Conservation (phyloP, 2,888 invertebrate genomes). For the Andrena trimmerana region DNA sequence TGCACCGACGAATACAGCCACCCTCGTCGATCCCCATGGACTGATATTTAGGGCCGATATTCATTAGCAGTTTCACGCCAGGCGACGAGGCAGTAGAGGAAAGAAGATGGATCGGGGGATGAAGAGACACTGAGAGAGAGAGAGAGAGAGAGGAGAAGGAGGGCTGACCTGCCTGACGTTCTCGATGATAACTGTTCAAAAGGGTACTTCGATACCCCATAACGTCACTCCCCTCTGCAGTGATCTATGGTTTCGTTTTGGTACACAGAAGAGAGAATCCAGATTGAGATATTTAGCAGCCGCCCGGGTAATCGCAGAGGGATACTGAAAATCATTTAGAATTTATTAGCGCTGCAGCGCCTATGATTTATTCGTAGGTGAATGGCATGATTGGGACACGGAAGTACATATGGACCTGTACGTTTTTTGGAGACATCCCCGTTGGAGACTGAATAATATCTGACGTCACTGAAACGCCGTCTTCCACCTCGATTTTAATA, state of each 20-base stretch:
- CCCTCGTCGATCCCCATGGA: conserved; percentile 80
- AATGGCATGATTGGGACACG: no score
- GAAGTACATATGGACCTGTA: background rate
- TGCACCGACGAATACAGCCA: conserved; percentile 76
- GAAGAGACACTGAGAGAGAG: background rate
- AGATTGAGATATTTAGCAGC: conserved; percentile 66
- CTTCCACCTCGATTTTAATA: background rate
- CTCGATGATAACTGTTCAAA: conserved; percentile 66
- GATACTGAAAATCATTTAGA: conserved; percentile 30
- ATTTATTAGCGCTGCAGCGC: conserved; percentile 15
- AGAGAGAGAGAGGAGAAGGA: conserved; percentile 9
- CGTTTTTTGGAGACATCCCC: no score
- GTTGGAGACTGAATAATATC: background rate
- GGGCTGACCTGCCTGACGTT: conserved; percentile 41
- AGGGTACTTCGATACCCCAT: conserved; percentile 68
- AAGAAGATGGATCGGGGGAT: conserved; percentile 23
- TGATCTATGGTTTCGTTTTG: conserved; percentile 67
- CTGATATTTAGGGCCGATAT: conserved; percentile 85
- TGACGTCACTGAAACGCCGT: background rate
- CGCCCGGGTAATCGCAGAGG: conserved; percentile 37
- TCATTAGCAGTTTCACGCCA: conserved; percentile 83
- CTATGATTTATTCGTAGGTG: conserved; percentile 9
- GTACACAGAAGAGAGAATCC: conserved; percentile 62
- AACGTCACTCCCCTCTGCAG: conserved; percentile 57
- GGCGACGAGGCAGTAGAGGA: conserved; percentile 32